Evolutionary conservation across 2,797 vertebrate species (phyloP).

Genomic region (Octomys mimax): DNA sequence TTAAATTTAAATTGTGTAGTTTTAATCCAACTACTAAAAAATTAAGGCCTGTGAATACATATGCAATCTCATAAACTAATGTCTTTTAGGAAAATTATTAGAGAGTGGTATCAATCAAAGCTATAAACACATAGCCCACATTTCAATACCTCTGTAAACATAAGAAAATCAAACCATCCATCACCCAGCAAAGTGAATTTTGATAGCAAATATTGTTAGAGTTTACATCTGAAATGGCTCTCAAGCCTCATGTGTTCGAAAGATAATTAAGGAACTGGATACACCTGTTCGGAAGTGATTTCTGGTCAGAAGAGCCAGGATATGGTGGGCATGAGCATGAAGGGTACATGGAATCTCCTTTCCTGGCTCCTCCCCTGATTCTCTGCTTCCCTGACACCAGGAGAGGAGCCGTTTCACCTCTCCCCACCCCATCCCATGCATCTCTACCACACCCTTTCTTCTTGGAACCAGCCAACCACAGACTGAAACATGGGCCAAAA

Average conservation of each 20-base stretch:
- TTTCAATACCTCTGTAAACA: neutral
- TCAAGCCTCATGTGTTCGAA: neutral
- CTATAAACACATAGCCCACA: neutral
- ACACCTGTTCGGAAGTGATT: neutral
- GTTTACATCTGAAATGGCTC: neutral
- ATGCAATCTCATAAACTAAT: neutral
- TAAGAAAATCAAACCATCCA: neutral
- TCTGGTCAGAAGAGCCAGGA: neutral
- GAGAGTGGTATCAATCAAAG: neutral
- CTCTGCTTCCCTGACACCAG: neutral
- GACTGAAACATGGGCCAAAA: neutral
- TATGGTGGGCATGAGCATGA: neutral
- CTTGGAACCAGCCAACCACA: neutral
- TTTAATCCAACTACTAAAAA: conserved; percentile 47
- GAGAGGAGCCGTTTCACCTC: neutral
- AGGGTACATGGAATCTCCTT: neutral
- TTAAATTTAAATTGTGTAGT: neutral
- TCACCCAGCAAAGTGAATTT: neutral
- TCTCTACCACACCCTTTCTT: neutral
- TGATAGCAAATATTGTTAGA: neutral
- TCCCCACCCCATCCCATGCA: neutral
- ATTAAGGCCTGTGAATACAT: conserved; percentile 1
- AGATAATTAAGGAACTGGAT: neutral
- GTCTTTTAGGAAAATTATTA: conserved; percentile 3
- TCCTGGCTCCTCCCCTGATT: neutral